These are phyloP conservation scores for Himalopsyche japonica DNA, from an alignment of 2,888 invertebrate genomes.

Conservation along the genomic window DNA sequence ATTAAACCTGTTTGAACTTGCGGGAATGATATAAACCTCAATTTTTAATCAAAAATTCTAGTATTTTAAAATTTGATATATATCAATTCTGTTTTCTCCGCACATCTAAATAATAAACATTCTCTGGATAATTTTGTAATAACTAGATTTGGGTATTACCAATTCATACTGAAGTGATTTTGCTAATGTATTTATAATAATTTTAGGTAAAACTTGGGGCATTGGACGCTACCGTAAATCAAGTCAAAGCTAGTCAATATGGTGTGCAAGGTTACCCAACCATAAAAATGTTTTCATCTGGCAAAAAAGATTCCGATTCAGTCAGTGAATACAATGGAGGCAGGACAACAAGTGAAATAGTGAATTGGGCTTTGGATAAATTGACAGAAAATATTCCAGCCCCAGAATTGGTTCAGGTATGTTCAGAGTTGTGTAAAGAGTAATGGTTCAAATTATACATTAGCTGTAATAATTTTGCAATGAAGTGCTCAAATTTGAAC, in stretches of 20 bases:
- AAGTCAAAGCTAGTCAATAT: constrained; percentile 78
- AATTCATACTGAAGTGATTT: not conserved
- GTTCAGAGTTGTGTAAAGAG: not conserved
- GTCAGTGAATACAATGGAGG: constrained; percentile 91
- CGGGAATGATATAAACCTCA: no score
- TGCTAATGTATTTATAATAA: not conserved
- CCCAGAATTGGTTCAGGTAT: constrained; percentile 82
- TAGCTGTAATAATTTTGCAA: not conserved
- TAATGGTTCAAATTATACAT: not conserved
- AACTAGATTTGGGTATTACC: no score
- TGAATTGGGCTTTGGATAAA: constrained; percentile 86
- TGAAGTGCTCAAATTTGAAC: not conserved
- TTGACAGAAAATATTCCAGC: constrained; percentile 84
- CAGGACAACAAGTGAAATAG: constrained; percentile 86
- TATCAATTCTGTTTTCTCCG: no score
- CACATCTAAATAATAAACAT: no score
- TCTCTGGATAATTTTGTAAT: no score
- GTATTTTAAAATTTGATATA: no score
- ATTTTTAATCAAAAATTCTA: no score
- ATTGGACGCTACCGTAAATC: constrained; percentile 92
- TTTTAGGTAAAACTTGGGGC: constrained; percentile 84
- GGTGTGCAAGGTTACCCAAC: constrained; percentile 94
- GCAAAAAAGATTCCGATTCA: constrained; percentile 69
- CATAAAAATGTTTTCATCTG: constrained; percentile 87
- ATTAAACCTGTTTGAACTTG: no score